A percentile compares a stretch with the other conserved stretches of the same genome.
These are phyloP conservation scores for Ictidomys tridecemlineatus DNA, from an alignment of 2,113 vertebrate species.

Conservation along the genomic window DNA sequence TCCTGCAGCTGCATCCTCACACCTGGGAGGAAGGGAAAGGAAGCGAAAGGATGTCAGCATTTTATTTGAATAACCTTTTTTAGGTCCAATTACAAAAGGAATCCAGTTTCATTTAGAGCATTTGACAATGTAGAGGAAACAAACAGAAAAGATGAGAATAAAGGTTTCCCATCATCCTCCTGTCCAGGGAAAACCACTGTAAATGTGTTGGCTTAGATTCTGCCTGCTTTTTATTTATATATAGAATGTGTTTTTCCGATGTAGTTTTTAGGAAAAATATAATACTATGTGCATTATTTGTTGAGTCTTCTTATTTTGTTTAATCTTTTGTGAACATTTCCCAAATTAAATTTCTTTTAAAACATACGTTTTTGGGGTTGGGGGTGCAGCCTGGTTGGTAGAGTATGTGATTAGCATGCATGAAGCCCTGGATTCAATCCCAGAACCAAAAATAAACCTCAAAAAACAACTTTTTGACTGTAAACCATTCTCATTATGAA, in stretches of 20 bases:
- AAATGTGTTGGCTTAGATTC: not conserved
- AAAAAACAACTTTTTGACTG: not conserved
- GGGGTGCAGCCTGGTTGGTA: not conserved
- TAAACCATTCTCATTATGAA: not conserved
- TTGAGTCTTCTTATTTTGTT: not conserved
- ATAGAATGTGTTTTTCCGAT: not conserved
- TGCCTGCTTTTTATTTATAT: not conserved
- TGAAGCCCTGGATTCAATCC: not conserved
- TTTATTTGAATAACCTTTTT: constrained; percentile 57
- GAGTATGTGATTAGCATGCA: not conserved
- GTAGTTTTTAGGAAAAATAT: not conserved
- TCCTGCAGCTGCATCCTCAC: not conserved
- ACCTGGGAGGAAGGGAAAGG: constrained; percentile 33
- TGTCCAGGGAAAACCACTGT: not conserved
- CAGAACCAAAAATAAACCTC: not conserved
- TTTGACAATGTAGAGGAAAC: constrained; percentile 46
- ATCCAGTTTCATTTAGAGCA: constrained; percentile 41
- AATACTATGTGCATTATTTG: not conserved
- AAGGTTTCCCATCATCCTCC: constrained; percentile 32
- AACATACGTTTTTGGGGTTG: not conserved
- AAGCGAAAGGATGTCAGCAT: constrained; percentile 6
- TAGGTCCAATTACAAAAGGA: constrained; percentile 63
- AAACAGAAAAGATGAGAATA: constrained; percentile 7
- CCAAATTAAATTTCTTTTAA: not conserved
- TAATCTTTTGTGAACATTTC: not conserved